phyloP scores from a whole-genome alignment of 1,140 invertebrate species.

The Laupala kohalensis region DNA sequence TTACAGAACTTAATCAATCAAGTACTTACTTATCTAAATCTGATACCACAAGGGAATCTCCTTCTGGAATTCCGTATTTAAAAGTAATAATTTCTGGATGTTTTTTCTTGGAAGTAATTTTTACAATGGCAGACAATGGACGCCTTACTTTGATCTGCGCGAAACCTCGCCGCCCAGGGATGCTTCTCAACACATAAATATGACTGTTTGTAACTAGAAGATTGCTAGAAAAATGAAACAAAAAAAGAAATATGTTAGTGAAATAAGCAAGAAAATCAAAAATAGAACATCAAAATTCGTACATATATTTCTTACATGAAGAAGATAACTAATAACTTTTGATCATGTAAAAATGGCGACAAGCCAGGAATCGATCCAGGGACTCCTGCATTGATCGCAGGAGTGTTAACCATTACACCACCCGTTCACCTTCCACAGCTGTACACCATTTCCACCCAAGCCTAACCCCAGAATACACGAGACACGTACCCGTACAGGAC shows the following conservation, averaged over 20 bases:
- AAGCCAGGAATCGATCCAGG: too few relatives aligned
- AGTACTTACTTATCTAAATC: conserved; percentile 66
- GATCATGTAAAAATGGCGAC: too few relatives aligned
- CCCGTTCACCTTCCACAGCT: too few relatives aligned
- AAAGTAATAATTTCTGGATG: conserved; percentile 92
- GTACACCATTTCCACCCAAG: too few relatives aligned
- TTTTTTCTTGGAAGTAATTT: conserved; percentile 89
- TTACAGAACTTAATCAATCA: conserved; percentile 2
- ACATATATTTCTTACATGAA: too few relatives aligned
- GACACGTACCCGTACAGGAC: too few relatives aligned
- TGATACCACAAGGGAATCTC: conserved; percentile 55
- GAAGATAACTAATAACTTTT: too few relatives aligned
- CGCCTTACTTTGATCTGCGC: conserved; percentile 74
- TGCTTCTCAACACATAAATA: conserved; percentile 74
- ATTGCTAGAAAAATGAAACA: conserved; percentile 36
- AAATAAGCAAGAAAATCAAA: too few relatives aligned
- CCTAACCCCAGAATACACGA: too few relatives aligned
- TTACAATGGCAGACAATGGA: conserved; percentile 78
- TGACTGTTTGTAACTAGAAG: conserved; percentile 79
- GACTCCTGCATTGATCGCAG: too few relatives aligned
- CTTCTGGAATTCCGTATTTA: conserved; percentile 72
- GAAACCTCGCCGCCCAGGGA: conserved; percentile 55
- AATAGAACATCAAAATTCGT: too few relatives aligned
- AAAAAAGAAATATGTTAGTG: background rate
- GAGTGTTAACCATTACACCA: too few relatives aligned